Percentiles rank a stretch among this genome's conserved stretches.
Evolutionary conservation across 2,797 vertebrate species (phyloP).

Genomic region (Oceanodroma leucorhoa): DNA sequence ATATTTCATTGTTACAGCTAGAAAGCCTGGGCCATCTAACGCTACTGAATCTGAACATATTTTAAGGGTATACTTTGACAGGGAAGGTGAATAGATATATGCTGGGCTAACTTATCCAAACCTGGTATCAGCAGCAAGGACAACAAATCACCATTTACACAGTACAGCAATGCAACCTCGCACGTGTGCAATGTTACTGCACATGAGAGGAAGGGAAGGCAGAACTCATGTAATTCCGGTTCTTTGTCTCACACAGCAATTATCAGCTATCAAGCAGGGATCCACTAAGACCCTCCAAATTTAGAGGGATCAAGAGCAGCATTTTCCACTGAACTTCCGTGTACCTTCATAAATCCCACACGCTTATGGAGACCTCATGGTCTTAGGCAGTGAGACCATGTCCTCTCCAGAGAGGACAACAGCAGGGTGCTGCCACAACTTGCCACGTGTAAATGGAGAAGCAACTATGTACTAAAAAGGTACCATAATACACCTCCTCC

Average conservation of each 20-base stretch:
- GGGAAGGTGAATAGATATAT: background rate
- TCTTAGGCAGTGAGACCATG: background rate
- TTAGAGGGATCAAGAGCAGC: background rate
- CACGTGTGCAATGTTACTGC: fast-evolving
- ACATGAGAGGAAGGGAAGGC: background rate
- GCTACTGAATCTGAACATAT: background rate
- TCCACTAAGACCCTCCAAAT: background rate
- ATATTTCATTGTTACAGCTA: background rate
- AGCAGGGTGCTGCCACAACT: background rate
- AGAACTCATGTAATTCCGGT: fast-evolving
- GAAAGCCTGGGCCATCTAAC: constrained; percentile 2
- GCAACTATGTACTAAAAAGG: background rate
- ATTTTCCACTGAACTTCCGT: background rate
- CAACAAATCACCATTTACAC: background rate
- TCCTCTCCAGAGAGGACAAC: background rate
- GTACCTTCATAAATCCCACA: background rate
- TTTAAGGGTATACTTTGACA: background rate
- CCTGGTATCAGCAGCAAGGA: background rate
- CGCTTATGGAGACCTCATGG: fast-evolving
- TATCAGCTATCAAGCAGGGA: background rate
- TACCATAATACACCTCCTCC: background rate
- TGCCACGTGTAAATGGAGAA: background rate
- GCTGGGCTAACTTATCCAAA: background rate
- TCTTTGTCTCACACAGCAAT: background rate
- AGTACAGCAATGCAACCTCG: background rate